Base-by-base conservation (phyloP, 2,888 invertebrate genomes). In the Drosophila quinaria region DNA sequence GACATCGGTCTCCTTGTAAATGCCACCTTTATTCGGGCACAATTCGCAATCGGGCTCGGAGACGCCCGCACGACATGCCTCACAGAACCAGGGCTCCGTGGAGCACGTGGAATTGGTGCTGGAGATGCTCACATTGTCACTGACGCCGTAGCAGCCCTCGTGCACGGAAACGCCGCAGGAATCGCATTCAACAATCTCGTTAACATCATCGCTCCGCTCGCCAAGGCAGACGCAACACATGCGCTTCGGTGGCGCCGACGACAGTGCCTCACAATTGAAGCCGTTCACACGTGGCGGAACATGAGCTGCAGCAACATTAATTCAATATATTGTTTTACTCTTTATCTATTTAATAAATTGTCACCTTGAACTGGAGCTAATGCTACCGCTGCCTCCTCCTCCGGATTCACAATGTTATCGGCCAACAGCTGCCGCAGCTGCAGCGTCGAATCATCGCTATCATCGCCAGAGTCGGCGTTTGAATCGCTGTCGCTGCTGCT, bases 31-130 rank as follows among this genome's bases (percentile, higher is more conserved):
- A 92, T 98, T 98, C 0, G 99, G 99, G 91, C 99, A 99, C 15
- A 99, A 94, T 93, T 99, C 99, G 92, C 99, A 99, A 39, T 95
- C 95, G 0, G 98, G 98, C 91, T 97, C 96, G 13, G 94, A 95
- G 13, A 97, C 96, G 0, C 97, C 98, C 19, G 98, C 98, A 86
- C 97, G 96, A 91, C 99, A 99, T 5, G 99, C 97, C 92, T 99
- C 99, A 94, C 99, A 99, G 93, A 99, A 99, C 99, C 99, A 99
- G 0, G 99, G 99, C 78, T 99, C 99, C 0, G 98, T 99, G 31
- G 98, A 98, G 60, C 98, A 97, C 0, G 98, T 96, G 13, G 98
- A 98, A 75, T 97, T 97, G 29, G 98, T 97, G 90, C 98, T 98
- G 5, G 97, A 97, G 73, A 97, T 95, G 93, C 97, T 98, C 42